Percentiles rank a stretch among this genome's conserved stretches.
These are phyloP conservation scores for Sebastes vulpes DNA, from an alignment of 2,797 vertebrate genomes.

Conservation along the genomic window DNA sequence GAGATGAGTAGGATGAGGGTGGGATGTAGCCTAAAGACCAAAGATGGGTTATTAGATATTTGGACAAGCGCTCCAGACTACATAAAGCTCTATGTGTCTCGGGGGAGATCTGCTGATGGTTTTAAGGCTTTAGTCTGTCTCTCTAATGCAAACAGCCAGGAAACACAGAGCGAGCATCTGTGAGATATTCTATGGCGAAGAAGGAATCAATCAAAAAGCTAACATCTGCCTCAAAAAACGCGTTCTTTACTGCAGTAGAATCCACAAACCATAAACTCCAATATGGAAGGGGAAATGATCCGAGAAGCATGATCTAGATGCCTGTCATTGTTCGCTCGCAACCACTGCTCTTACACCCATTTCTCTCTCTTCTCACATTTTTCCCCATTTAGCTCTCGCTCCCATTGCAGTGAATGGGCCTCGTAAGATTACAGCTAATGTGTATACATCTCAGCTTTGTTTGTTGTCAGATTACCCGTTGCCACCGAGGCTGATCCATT, in stretches of 20 bases:
- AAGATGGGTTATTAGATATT: conserved; percentile 80
- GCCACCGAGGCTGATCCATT: conserved; percentile 43
- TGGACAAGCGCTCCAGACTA: conserved; percentile 70
- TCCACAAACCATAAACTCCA: conserved; percentile 74
- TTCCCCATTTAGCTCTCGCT: conserved; percentile 33
- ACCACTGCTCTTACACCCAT: conserved; percentile 42
- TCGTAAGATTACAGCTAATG: conserved; percentile 49
- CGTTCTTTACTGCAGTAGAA: conserved; percentile 61
- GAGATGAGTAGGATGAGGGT: conserved; percentile 62
- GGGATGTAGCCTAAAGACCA: conserved; percentile 73
- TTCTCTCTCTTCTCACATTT: conserved; percentile 30
- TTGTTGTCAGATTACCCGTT: conserved; percentile 44
- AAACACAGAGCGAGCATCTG: conserved; percentile 58
- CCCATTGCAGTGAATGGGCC: conserved; percentile 15
- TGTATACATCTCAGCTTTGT: conserved; percentile 21
- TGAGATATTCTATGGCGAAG: conserved; percentile 20
- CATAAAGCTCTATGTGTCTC: conserved; percentile 54
- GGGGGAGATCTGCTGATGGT: conserved; percentile 62
- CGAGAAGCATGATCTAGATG: conserved; percentile 66
- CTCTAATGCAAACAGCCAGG: conserved; percentile 59
- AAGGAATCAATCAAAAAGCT: conserved; percentile 72
- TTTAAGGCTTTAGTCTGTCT: conserved; percentile 60
- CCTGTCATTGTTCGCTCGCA: conserved; percentile 65
- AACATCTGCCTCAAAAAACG: conserved; percentile 72
- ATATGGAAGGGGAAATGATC: conserved; percentile 69